These are phyloP conservation scores for Casuarius casuarius DNA, from an alignment of 2,113 vertebrate species.

Conservation along the genomic window DNA sequence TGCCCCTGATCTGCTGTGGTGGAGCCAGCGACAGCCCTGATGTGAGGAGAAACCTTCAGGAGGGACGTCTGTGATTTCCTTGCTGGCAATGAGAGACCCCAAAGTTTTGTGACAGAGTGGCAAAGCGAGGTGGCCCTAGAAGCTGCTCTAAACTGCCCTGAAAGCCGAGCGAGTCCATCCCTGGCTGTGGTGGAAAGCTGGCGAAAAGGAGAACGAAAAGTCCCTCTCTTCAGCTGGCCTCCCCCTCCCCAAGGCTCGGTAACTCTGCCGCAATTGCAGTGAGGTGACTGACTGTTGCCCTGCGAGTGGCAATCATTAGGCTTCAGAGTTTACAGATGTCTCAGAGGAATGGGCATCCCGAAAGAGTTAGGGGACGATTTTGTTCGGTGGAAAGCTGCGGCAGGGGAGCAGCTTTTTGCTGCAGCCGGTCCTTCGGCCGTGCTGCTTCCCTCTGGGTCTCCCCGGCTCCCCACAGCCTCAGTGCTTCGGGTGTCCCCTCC, in stretches of 20 bases:
- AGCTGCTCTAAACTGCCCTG: background rate
- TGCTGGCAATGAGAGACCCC: background rate
- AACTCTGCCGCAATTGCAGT: background rate
- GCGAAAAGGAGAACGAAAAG: background rate
- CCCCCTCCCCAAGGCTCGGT: background rate
- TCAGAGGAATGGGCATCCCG: background rate
- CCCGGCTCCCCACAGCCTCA: background rate
- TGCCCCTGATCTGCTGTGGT: background rate
- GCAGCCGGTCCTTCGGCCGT: background rate
- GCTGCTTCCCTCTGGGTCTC: rapidly evolving
- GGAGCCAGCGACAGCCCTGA: background rate
- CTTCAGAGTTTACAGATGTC: background rate
- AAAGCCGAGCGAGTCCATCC: background rate
- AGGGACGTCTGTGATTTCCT: background rate
- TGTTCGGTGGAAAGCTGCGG: background rate
- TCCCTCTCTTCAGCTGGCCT: background rate
- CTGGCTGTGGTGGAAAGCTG: background rate
- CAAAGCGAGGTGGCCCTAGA: background rate
- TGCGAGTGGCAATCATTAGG: background rate
- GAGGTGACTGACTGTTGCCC: background rate
- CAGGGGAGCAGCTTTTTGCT: background rate
- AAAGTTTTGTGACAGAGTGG: background rate
- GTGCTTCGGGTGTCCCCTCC: too few species aligned
- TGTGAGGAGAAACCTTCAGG: background rate
- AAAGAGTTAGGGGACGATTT: background rate